Evolutionary conservation across 2,113 vertebrate genomes (phyloP).

Genomic region (Oryzias curvinotus): DNA sequence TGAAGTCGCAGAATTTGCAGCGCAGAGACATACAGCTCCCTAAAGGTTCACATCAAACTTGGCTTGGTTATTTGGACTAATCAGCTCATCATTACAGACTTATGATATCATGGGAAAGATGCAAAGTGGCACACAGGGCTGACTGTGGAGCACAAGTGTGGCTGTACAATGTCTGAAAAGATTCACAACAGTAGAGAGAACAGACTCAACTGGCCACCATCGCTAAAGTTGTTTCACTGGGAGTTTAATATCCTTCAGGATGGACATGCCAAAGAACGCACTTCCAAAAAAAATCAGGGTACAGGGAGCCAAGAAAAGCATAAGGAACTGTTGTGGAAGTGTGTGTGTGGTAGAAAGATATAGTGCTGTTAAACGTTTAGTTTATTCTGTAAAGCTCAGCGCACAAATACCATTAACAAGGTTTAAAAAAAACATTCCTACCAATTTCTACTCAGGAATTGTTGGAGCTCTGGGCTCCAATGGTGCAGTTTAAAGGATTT

Average conservation of each 20-base stretch:
- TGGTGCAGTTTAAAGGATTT: constrained; percentile 30
- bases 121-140: constrained; percentile 23
- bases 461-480: constrained; percentile 56
- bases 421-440: constrained; percentile 14
- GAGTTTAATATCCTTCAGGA: constrained; percentile 50
- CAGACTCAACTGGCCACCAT: constrained; percentile 38
- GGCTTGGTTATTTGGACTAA: constrained; percentile 33
- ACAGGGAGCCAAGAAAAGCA: constrained; percentile 59
- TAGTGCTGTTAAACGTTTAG: constrained; percentile 37
- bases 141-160: constrained; percentile 12
- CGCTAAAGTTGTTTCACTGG: constrained; percentile 24
- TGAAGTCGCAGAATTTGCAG: constrained; percentile 24
- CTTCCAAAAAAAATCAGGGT: constrained; percentile 43
- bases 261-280: constrained; percentile 27
- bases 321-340: constrained; percentile 27
- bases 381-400: constrained; percentile 26
- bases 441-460: constrained; percentile 31
- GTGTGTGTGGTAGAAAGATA: constrained; percentile 38
- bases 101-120: constrained; percentile 59
- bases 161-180: constrained; percentile 10
- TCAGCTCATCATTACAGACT: constrained; percentile 30
- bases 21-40: constrained; percentile 28
- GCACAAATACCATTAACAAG: constrained; percentile 25
- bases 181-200: background rate
- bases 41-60: constrained; percentile 20